These are phyloP conservation scores for Spicauda simplicius DNA, from an alignment of 2,888 invertebrate genomes.

Conservation along the genomic window DNA sequence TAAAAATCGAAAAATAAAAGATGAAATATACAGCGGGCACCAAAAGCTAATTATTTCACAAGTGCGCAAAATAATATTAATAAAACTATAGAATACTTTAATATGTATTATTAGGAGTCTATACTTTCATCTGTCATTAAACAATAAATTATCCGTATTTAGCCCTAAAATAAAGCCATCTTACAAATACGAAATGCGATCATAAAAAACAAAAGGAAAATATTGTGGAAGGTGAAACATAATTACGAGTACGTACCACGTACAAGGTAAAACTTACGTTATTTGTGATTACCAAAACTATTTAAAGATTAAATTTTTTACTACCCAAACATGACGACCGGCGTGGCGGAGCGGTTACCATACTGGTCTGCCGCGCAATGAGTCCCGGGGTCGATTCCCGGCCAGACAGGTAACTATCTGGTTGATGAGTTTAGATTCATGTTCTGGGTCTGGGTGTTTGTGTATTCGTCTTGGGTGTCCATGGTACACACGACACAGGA, in stretches of 20 bases:
- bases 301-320: not conserved
- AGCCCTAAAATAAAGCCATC: conserved; percentile 25
- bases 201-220: conserved; percentile 19
- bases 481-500: too few species aligned
- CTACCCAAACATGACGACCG: not conserved
- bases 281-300: not conserved
- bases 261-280: not conserved
- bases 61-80: too few species aligned
- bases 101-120: not conserved
- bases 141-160: conserved; percentile 35
- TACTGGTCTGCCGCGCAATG: too few species aligned
- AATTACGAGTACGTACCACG: not conserved
- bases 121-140: not conserved
- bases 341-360: too few species aligned
- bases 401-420: too few species aligned
- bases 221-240: conserved; percentile 10
- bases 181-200: conserved; percentile 28
- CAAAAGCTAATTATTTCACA: too few species aligned
- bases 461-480: too few species aligned
- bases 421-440: too few species aligned
- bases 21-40: too few species aligned
- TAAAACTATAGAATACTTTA: not conserved
- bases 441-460: too few species aligned
- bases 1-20: too few species aligned
- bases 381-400: too few species aligned